Conservation (phyloP, 2,888 invertebrate species). For the Xestia sexstrigata region DNA sequence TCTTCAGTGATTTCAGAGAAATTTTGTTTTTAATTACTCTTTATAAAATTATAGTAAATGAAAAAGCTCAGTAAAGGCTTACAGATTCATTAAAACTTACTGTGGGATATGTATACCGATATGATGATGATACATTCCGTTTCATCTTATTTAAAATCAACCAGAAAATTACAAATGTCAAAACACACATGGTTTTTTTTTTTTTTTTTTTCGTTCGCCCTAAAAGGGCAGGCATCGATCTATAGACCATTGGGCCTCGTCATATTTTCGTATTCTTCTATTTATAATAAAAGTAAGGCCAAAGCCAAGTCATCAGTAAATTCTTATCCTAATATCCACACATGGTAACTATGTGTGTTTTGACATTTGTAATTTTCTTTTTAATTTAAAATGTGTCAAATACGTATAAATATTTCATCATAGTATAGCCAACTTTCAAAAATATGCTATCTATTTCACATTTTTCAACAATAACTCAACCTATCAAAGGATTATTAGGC, state of each 20-base stretch:
- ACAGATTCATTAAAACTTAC: not conserved
- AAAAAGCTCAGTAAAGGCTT: not conserved
- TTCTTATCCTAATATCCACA: too few relatives aligned
- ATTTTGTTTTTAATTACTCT: not conserved
- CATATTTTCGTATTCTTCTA: too few relatives aligned
- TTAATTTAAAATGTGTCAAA: not conserved
- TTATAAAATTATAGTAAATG: not conserved
- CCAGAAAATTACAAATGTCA: not conserved
- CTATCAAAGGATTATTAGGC: constrained; percentile 35
- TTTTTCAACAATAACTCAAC: constrained; percentile 6
- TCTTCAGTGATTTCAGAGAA: not conserved
- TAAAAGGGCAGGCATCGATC: too few relatives aligned
- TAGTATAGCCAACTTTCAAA: not conserved
- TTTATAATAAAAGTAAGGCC: too few relatives aligned
- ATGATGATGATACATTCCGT: not conserved
- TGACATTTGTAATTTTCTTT: too few relatives aligned
- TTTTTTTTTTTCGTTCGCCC: too few relatives aligned
- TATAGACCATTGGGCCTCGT: too few relatives aligned
- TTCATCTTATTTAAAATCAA: not conserved
- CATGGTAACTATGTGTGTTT: too few relatives aligned
- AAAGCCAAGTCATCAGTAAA: too few relatives aligned
- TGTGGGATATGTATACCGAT: not conserved
- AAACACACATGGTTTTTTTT: too few relatives aligned
- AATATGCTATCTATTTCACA: constrained; percentile 8
- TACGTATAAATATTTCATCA: not conserved